Evolutionary conservation across 2,888 invertebrate species (phyloP).

Genomic region (Leptopilina myrica): DNA sequence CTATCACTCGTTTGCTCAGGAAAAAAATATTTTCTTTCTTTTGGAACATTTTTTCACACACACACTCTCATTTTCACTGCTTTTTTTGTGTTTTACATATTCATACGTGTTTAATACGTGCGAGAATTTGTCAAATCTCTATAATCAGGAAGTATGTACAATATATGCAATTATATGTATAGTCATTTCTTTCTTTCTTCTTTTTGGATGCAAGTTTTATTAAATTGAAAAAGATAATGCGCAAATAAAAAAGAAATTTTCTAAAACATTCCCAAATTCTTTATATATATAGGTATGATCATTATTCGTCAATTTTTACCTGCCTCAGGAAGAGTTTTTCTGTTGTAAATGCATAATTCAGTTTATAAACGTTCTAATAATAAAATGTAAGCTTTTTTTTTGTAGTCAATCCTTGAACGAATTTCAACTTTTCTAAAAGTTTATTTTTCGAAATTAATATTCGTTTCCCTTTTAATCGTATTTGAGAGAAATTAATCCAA

Average conservation of each 20-base stretch:
- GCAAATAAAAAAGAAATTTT: constrained; percentile 59
- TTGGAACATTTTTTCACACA: not conserved
- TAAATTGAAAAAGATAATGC: constrained; percentile 45
- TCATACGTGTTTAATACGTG: constrained; percentile 51
- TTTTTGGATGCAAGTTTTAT: constrained; percentile 48
- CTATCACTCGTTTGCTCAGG: constrained; percentile 63
- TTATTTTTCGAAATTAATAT: not conserved
- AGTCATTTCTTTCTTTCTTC: not conserved
- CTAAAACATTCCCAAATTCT: constrained; percentile 17
- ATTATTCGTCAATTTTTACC: constrained; percentile 11
- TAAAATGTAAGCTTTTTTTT: not conserved
- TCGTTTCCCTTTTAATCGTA: too few relatives aligned
- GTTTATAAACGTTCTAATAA: not conserved
- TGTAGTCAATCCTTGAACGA: constrained; percentile 8
- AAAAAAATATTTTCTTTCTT: constrained; percentile 55
- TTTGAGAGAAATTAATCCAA: too few relatives aligned
- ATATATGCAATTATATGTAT: constrained; percentile 57
- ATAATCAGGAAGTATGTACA: constrained; percentile 60
- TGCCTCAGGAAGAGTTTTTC: constrained; percentile 31
- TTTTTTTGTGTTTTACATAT: constrained; percentile 48
- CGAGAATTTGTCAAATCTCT: constrained; percentile 50
- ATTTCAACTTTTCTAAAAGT: not conserved
- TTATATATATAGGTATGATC: not conserved
- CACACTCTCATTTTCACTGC: constrained; percentile 52
- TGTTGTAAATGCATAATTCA: constrained; percentile 12